Base-by-base conservation (phyloP, 37 sponge, comb jelly and placozoan genomes). In the Geodia barretti region DNA sequence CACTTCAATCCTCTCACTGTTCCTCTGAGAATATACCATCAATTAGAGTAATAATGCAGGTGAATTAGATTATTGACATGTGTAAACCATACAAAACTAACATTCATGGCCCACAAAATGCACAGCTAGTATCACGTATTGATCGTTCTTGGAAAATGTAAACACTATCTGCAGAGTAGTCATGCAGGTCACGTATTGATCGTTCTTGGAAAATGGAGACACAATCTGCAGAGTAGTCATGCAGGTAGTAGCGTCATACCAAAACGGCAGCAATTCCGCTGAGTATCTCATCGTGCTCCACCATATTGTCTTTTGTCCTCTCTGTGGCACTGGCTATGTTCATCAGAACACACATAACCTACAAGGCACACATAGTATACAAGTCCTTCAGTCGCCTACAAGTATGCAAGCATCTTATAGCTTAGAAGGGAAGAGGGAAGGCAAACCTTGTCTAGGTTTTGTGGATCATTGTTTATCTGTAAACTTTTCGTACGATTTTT, bases 301-400 rank as follows among this genome's bases (percentile, higher is more conserved):
- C 58, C 41, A 86, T 14, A 4, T 28, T 11, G 25, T 86, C 79
- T 14, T 67, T 62, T 37, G 5, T 41, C 54, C 42, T 78, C 35
- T 26, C 66, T 0, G 72, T 59, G 17, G 35, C 76, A 20, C 38
- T 42, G 47, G 75, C 58, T 20, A 86, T n/a, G 47, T 86, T 86
- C n/a, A 86, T 41, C 47, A 86, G 64, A n/a, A 86, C 68, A 79
- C 86, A 86, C 37, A 86, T 26, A 29, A 60, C 41, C 74, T 76
- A 4, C 34, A 47, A 7, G 14, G 54, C 11, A 47, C 11, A 47
- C 7, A 47, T 47, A 14, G 54, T 14, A 47, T 47, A 14, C n/a
- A n/a, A n/a, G n/a, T n/a, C n/a, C n/a, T n/a, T n/a, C n/a, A n/a
- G 14, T 47, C 14, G 54, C 14, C 11, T 47, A 47, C 54, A 47